Conservation (phyloP, 1,140 invertebrate species). For the Thaumatotibia leucotreta region DNA sequence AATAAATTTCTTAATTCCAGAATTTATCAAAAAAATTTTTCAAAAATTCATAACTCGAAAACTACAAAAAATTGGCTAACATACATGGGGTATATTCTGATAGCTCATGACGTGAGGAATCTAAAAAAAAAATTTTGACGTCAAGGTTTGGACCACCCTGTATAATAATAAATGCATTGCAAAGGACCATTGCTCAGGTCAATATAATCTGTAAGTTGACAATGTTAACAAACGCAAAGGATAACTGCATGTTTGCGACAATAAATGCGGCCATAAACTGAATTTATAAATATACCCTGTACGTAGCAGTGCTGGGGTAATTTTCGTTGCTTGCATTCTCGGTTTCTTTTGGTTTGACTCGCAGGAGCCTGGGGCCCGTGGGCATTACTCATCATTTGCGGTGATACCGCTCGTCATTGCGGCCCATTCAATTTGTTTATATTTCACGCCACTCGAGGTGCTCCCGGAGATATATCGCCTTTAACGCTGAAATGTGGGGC, state of each 20-base stretch:
- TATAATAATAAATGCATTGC: not conserved
- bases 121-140: no score
- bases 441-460: conserved; percentile 68
- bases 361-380: not conserved
- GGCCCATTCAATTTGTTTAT: conserved; percentile 72
- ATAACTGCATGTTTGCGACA: not conserved
- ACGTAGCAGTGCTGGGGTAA: not conserved
- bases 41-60: no score
- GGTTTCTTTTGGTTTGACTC: not conserved
- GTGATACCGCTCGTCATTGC: conserved; percentile 52
- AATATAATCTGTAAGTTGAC: not conserved
- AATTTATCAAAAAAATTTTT: no score
- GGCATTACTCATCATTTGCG: conserved; percentile 69
- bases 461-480: conserved; percentile 46
- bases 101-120: no score
- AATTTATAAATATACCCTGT: not conserved
- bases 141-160: no score
- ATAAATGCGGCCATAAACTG: conserved; percentile 3
- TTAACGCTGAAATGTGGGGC: conserved; percentile 62
- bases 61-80: no score
- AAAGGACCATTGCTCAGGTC: not conserved
- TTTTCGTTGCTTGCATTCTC: not conserved
- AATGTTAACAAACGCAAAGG: not conserved
- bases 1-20: no score
- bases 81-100: no score